Percentiles rank a stretch among this genome's conserved stretches.
Evolutionary conservation across 2,113 vertebrate genomes (phyloP).

Genomic region (Larimichthys polyactis): DNA sequence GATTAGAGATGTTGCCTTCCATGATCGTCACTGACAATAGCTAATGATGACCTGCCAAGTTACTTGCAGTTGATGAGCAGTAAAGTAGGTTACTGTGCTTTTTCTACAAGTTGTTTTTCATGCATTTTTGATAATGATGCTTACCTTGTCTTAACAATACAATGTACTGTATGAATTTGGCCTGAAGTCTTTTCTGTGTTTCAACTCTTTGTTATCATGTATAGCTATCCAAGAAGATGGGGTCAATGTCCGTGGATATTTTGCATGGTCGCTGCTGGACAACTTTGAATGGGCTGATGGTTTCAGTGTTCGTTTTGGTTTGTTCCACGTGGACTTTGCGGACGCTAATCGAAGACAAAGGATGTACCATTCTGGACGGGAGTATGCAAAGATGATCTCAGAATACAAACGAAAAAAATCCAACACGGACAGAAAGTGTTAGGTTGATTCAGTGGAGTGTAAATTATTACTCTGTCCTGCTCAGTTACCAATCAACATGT

Average conservation of each 20-base stretch:
- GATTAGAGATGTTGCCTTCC: background rate
- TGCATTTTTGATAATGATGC: slow-evolving; percentile 6
- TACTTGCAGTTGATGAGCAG: background rate
- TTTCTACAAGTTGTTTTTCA: background rate
- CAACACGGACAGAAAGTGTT: background rate
- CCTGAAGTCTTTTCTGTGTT: background rate
- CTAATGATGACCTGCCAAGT: too few species aligned
- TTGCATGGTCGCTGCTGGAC: slow-evolving; percentile 86
- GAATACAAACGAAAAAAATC: slow-evolving; percentile 60
- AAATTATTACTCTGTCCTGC: slow-evolving; percentile 51
- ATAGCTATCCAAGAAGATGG: slow-evolving; percentile 79
- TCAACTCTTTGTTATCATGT: slow-evolving; percentile 17
- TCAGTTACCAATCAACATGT: slow-evolving; percentile 32
- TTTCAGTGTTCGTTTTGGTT: slow-evolving; percentile 84
- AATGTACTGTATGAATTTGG: too few species aligned
- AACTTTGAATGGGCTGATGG: slow-evolving; percentile 88
- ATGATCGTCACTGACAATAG: background rate
- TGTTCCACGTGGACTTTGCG: slow-evolving; percentile 87
- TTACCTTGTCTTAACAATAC: background rate
- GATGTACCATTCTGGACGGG: slow-evolving; percentile 83
- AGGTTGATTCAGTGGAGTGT: slow-evolving; percentile 29
- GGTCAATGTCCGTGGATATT: slow-evolving; percentile 81
- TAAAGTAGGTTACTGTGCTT: background rate
- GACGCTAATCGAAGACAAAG: slow-evolving; percentile 73
- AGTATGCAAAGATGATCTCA: slow-evolving; percentile 84